Evolutionary conservation across 1,140 invertebrate species (phyloP), one percentile per base, ranked within the genome.

Genomic region (Drosophila kohkoa): DNA sequence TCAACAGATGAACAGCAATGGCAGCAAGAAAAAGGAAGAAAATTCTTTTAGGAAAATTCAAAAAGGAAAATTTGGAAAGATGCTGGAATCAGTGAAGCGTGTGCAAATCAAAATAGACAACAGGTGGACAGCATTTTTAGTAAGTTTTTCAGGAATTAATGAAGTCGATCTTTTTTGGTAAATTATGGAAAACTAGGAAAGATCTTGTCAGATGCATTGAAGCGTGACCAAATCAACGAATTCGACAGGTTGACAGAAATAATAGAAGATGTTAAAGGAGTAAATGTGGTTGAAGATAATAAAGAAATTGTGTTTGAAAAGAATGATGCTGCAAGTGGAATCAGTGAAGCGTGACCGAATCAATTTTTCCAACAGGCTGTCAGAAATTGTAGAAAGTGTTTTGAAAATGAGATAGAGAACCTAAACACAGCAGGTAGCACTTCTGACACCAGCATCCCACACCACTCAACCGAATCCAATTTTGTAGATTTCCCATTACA

Each of bases 31-130:
- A 13, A 66, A 3, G 20, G 54, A 16, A 52, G 16, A 58, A 30
- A 41, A 13, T 15, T 38, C 10, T 11, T 38, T 13, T 4, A 13
- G n/a, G 41, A 13, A 43, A 43, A 38, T 8, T 38, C 10, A 13
- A 13, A 3, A 43, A 43, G 41, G 41, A 43, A 43, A 43, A 43
- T 43, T n/a, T 5, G 41, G 41, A 43, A 43, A 43, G 41, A 43
- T 43, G 41, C 41, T 43, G 7, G n/a, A 81, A 81, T 59, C 79
- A 81, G 5, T 73, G 62, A 51, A 73, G 73, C 79, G 79, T 81
- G 63, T 81, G 73, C 62, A 68, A 67, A 41, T 59, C 41, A 62
- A 81, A 73, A 59, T 63, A 38, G 20, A 6, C n/a, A 81, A 68
- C 74, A 81, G 78, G 78, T 60, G 62, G n/a, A 0, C 66, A 81